These are phyloP conservation scores for Felis chaus DNA, from an alignment of 2,113 vertebrate genomes.

Conservation along the genomic window DNA sequence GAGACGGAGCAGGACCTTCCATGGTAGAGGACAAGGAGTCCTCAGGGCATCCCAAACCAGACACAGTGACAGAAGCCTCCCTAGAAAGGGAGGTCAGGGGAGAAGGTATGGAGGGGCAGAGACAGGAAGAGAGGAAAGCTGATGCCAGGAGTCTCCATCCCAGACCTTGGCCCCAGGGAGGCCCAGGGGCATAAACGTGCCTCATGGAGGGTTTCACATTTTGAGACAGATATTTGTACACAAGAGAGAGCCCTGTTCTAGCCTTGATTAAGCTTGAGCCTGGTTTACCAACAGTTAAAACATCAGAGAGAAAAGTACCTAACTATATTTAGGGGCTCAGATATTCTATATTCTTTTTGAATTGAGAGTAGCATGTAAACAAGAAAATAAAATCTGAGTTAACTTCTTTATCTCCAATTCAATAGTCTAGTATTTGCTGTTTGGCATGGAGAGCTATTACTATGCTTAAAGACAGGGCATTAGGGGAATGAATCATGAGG, in stretches of 20 bases:
- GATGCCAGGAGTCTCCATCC: background rate
- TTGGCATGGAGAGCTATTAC: background rate
- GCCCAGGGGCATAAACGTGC: background rate
- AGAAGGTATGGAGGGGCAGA: accelerated
- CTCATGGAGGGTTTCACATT: background rate
- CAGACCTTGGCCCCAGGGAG: background rate
- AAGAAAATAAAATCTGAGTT: conserved; percentile 6
- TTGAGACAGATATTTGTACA: background rate
- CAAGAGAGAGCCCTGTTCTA: background rate
- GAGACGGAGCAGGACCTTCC: background rate
- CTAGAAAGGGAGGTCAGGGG: background rate
- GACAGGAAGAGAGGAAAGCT: too few relatives aligned
- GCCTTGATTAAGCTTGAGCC: background rate
- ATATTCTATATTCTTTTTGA: background rate
- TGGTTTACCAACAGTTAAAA: conserved; percentile 6
- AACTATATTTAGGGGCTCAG: background rate
- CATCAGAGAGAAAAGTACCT: background rate
- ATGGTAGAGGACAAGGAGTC: background rate
- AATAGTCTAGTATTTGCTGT: background rate
- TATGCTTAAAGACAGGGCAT: background rate
- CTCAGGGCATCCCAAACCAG: background rate
- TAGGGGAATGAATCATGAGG: background rate
- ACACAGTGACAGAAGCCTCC: background rate
- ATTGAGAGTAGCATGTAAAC: background rate
- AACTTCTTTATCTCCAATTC: background rate